Conservation (phyloP, 2,113 vertebrate genomes). For the Muscicapa adusta region DNA sequence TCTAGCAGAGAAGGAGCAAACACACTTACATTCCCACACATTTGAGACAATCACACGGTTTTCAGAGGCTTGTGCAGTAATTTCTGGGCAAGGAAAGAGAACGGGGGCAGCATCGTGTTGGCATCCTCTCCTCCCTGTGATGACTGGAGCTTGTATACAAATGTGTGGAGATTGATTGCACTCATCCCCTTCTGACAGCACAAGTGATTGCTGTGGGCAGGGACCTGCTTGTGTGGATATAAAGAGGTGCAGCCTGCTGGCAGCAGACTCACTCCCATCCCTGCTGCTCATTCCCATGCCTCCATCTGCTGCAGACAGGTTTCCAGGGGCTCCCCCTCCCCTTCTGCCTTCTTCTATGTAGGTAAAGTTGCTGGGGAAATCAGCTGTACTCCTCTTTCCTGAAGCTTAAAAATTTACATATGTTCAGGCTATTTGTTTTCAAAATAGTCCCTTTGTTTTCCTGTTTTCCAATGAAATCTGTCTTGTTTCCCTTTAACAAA, state of each 20-base stretch:
- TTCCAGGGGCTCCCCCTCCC: neutral
- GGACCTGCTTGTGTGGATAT: neutral
- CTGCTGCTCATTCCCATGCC: constrained; percentile 19
- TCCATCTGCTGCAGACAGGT: constrained; percentile 40
- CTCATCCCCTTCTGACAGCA: constrained; percentile 5
- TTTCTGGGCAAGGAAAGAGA: neutral
- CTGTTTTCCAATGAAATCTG: neutral
- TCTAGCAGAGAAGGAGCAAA: neutral
- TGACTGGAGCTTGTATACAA: neutral
- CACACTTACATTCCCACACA: neutral
- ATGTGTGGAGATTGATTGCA: neutral
- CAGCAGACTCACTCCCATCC: neutral
- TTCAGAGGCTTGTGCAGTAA: neutral
- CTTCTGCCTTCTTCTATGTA: neutral
- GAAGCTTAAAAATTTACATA: neutral
- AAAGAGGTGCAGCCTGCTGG: constrained; percentile 26
- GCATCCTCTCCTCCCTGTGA: neutral
- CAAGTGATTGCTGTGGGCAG: constrained; percentile 18
- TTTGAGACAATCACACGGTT: neutral
- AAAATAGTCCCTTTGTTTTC: neutral
- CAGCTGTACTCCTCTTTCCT: neutral
- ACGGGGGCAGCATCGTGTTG: neutral
- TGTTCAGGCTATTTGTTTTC: neutral
- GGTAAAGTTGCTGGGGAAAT: neutral
- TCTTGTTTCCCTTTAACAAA: neutral